Evolutionary conservation across 2,113 vertebrate genomes (phyloP).

Genomic region (Myxocyprinus asiaticus): DNA sequence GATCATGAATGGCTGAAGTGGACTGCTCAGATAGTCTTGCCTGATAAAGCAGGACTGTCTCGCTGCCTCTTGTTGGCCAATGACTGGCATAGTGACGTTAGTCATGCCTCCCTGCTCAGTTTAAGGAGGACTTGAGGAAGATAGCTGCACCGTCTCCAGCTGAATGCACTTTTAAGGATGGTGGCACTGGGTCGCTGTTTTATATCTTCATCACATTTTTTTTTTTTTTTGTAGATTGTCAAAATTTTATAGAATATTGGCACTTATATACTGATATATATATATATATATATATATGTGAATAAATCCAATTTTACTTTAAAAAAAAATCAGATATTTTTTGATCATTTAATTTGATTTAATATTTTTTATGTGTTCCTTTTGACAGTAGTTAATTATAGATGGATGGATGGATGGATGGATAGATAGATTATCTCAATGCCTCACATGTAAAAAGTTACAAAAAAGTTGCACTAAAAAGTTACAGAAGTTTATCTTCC

Average conservation of each 20-base stretch:
- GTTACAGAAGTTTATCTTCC: constrained; percentile 2
- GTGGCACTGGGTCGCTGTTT: neutral
- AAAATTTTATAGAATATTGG: neutral
- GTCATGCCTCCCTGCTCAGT: constrained; percentile 76
- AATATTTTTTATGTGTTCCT: no score
- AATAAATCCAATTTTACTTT: neutral
- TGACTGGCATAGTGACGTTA: constrained; percentile 70
- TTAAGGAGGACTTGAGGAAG: constrained; percentile 75
- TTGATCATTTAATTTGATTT: no score
- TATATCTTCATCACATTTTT: neutral
- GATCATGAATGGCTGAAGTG: constrained; percentile 11
- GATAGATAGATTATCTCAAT: no score
- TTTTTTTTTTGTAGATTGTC: neutral
- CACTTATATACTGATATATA: no score
- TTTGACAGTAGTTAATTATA: no score
- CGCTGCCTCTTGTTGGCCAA: constrained; percentile 55
- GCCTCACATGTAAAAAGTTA: no score
- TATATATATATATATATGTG: neutral
- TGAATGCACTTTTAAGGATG: neutral
- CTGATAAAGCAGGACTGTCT: no score
- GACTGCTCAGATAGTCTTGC: neutral
- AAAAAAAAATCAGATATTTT: no score
- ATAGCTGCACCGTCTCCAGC: constrained; percentile 34
- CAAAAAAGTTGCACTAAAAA: neutral
- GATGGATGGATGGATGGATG: no score